phyloP scores from a whole-genome alignment of 2,797 vertebrate species.

The Sebastes steindachneri region DNA sequence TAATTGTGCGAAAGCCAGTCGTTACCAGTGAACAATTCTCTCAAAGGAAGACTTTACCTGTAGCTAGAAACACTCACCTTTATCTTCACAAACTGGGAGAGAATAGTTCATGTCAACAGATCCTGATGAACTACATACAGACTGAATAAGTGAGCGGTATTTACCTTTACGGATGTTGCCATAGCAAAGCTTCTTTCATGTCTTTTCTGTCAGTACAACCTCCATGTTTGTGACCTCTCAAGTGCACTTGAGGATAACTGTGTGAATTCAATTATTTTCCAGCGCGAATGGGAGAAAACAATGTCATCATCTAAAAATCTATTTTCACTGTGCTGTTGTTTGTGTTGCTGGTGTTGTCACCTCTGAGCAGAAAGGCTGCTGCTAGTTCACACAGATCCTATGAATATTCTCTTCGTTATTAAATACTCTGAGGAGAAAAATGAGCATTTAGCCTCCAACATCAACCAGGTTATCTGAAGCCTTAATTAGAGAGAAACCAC shows the following conservation, averaged over 20 bases:
- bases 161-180: too few relatives aligned
- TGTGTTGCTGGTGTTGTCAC: neutral
- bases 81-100: too few relatives aligned
- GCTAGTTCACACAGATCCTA: neutral
- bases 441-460: neutral
- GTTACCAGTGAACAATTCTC: neutral
- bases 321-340: constrained; percentile 5
- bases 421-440: neutral
- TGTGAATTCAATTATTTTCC: neutral
- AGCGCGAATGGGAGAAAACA: neutral
- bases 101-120: too few relatives aligned
- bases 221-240: neutral
- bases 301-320: neutral
- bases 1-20: fast-evolving
- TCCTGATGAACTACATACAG: too few relatives aligned
- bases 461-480: neutral
- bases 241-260: neutral
- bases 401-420: constrained; percentile 1
- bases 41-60: neutral
- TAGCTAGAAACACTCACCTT: neutral
- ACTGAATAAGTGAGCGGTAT: too few relatives aligned
- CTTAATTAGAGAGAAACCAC: constrained; percentile 11
- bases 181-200: neutral
- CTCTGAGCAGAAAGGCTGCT: neutral
- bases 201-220: neutral